Conservation (phyloP, 2,797 vertebrate genomes). For the Lagorchestes hirsutus region DNA sequence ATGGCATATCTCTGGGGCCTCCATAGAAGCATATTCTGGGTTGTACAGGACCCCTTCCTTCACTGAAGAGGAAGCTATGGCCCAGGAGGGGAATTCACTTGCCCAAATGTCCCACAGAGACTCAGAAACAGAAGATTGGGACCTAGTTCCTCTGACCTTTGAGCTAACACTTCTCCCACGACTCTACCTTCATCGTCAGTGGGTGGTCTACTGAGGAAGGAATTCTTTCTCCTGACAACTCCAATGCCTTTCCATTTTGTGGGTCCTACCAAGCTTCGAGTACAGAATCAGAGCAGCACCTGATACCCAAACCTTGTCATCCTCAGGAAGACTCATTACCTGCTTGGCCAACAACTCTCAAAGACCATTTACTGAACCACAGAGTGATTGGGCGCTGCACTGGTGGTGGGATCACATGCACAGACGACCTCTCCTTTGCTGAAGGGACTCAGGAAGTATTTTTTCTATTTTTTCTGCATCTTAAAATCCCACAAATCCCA, state of each 20-base stretch:
- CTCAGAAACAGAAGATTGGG: neutral
- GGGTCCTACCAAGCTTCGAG: neutral
- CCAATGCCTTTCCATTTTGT: neutral
- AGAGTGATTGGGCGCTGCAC: neutral
- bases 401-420: neutral
- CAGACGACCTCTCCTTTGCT: neutral
- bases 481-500: neutral
- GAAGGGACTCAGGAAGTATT: neutral
- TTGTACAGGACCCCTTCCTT: neutral
- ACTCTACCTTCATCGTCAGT: neutral
- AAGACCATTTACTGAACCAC: neutral
- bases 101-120: neutral
- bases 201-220: neutral
- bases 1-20: neutral
- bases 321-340: neutral
- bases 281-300: neutral
- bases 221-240: neutral
- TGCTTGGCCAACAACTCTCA: neutral
- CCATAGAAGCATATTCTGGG: neutral
- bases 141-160: neutral
- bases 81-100: neutral
- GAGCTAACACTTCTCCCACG: neutral
- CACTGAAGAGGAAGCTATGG: neutral
- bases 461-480: neutral
- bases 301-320: neutral